These are phyloP conservation scores for Leptinotarsa tumamoca DNA, from an alignment of 2,888 invertebrate genomes.

Conservation along the genomic window DNA sequence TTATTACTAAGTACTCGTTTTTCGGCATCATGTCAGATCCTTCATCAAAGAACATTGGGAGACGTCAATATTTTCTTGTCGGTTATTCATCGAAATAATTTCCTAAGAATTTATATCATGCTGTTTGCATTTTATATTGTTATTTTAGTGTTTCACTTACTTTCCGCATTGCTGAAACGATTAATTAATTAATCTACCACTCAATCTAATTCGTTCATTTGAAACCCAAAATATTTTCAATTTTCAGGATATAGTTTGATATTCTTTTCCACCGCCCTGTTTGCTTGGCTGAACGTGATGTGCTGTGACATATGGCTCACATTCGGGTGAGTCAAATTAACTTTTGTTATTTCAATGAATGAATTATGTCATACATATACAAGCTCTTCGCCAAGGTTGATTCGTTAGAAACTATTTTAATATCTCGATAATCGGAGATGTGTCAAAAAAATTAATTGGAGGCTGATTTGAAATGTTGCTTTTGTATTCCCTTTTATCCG, in stretches of 20 bases:
- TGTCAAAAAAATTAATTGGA: not conserved
- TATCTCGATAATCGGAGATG: not conserved
- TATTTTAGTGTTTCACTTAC: too few species aligned
- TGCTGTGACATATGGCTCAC: conserved; percentile 58
- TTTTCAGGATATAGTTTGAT: conserved; percentile 51
- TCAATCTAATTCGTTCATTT: too few species aligned
- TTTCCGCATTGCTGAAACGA: too few species aligned
- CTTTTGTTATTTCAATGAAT: conserved; percentile 14
- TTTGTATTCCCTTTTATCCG: not conserved
- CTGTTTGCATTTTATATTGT: too few species aligned
- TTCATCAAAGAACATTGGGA: too few species aligned
- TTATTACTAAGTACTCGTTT: too few species aligned
- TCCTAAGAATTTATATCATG: too few species aligned
- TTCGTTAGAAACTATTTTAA: not conserved
- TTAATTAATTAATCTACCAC: too few species aligned
- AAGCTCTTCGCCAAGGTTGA: conserved; percentile 8
- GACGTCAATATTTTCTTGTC: too few species aligned
- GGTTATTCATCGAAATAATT: too few species aligned
- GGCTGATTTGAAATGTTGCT: not conserved
- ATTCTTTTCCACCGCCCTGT: conserved; percentile 49
- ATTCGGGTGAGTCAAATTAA: conserved; percentile 54
- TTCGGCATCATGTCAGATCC: too few species aligned
- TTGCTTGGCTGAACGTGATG: conserved; percentile 58
- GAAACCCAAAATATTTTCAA: conserved; percentile 18
- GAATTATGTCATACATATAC: conserved; percentile 12